Evolutionary conservation across 1,140 invertebrate species (phyloP), one percentile per base, ranked within the genome.

Genomic region (Cydia fagiglandana): DNA sequence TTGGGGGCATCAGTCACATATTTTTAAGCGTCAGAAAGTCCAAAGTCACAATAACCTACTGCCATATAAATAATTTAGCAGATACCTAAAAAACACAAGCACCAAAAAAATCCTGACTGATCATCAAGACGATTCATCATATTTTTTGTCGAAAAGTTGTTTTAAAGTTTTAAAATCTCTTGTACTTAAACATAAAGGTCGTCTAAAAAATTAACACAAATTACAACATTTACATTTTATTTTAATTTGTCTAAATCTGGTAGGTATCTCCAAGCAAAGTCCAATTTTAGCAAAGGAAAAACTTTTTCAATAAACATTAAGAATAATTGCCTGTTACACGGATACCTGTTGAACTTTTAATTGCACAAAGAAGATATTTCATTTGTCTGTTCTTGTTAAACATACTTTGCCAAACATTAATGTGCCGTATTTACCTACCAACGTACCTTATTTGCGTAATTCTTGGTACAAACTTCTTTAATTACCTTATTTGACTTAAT

Each of bases 231-330:
- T n/a, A 1, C 2, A 53, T n/a, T 5, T 56, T 56, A 15, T 56
- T 50, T n/a, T 50, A 2, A 47, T n/a, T 50, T 7, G n/a, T 56
- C 53, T 17, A 17, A 56, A 7, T 17, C n/a, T 2, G 53, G 53
- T 5, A 56, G 53, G 53, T 5, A 56, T 20, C n/a, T 56, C 4
- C 53, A 56, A 56, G 53, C 15, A 2, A 56, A 56, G 15, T 20
- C 53, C 28, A 17, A 34, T 38, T 38, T 38, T 13, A 28, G 30
- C 64, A 66, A 45, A 45, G 45, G 1, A 30, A 34, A 7, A 68
- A 68, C 30, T 68, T 30, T 68, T 30, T 30, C 24, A 68, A 30
- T 68, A 30, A 34, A 30, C 24, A 34, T 24, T n/a, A 68, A 68
- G 24, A 30, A n/a, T 24, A 68, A 34, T 13, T 75, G 13, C 53